Percentiles rank a stretch among this genome's conserved stretches.
phyloP scores from a whole-genome alignment of 2,113 vertebrate species.

The Hippolais icterina region DNA sequence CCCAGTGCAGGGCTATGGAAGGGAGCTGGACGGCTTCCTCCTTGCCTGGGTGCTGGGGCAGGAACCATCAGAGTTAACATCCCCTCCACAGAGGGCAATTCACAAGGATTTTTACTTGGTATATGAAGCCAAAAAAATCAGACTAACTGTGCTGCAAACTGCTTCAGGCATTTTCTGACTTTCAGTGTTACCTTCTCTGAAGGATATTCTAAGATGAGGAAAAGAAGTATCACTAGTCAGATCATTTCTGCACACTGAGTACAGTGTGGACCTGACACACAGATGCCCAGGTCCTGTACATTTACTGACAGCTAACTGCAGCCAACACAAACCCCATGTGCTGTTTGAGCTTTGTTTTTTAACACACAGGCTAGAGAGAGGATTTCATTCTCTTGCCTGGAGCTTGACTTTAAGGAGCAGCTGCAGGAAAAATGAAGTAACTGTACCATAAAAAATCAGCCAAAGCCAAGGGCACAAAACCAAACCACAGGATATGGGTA shows the following conservation, averaged over 20 bases:
- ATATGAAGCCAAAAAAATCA: background rate
- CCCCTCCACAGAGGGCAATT: background rate
- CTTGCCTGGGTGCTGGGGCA: background rate
- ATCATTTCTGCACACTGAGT: background rate
- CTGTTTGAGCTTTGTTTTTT: background rate
- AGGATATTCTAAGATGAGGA: background rate
- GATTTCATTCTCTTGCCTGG: background rate
- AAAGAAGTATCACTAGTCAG: background rate
- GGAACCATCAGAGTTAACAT: background rate
- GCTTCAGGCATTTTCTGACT: background rate
- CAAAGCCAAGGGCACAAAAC: background rate
- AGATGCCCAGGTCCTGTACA: background rate
- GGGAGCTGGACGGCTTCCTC: background rate
- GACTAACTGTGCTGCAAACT: background rate
- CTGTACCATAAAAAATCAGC: background rate
- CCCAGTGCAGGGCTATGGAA: background rate
- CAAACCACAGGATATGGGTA: background rate
- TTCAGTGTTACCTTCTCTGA: background rate
- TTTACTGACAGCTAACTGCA: background rate
- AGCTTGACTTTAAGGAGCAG: slow-evolving; percentile 10
- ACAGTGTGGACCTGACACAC: background rate
- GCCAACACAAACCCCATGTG: background rate
- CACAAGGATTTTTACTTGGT: background rate
- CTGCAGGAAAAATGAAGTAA: background rate
- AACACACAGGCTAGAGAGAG: background rate